Evolutionary conservation across 2,888 invertebrate genomes (phyloP).

Genomic region (Drosophila bunnanda): DNA sequence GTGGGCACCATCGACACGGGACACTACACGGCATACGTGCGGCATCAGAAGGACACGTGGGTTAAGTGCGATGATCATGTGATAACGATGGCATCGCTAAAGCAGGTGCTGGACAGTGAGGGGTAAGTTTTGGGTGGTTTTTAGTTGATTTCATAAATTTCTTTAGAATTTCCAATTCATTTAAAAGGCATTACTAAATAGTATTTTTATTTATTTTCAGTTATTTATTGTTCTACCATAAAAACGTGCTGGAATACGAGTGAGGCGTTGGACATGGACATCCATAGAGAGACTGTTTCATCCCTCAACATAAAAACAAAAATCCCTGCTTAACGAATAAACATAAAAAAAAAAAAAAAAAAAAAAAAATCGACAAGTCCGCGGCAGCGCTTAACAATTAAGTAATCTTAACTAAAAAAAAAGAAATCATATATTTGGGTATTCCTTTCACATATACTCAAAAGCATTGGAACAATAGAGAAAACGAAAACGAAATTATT

Average conservation of each 20-base stretch:
- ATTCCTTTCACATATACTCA: conserved; percentile 24
- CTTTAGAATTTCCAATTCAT: conserved; percentile 89
- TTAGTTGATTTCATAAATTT: conserved; percentile 88
- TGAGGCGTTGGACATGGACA: conserved; percentile 56
- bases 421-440: conserved; percentile 20
- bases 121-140: conserved; percentile 87
- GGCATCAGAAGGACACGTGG: conserved; percentile 97
- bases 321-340: conserved; percentile 36
- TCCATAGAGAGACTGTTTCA: conserved; percentile 57
- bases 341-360: conserved; percentile 11
- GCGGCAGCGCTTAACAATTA: conserved; percentile 61
- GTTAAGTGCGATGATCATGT: conserved; percentile 98
- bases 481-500: conserved; percentile 17
- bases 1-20: conserved; percentile 96
- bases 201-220: conserved; percentile 84
- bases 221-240: conserved; percentile 98
- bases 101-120: conserved; percentile 97
- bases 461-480: conserved; percentile 16
- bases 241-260: conserved; percentile 95
- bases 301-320: conserved; percentile 23
- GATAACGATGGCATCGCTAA: conserved; percentile 93
- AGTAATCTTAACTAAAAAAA: conserved; percentile 51
- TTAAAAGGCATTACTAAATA: not conserved
- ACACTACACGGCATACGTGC: conserved; percentile 96
- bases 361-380: conserved; percentile 52